Base-by-base conservation (phyloP, 2,797 vertebrate species). In the Alca torda region DNA sequence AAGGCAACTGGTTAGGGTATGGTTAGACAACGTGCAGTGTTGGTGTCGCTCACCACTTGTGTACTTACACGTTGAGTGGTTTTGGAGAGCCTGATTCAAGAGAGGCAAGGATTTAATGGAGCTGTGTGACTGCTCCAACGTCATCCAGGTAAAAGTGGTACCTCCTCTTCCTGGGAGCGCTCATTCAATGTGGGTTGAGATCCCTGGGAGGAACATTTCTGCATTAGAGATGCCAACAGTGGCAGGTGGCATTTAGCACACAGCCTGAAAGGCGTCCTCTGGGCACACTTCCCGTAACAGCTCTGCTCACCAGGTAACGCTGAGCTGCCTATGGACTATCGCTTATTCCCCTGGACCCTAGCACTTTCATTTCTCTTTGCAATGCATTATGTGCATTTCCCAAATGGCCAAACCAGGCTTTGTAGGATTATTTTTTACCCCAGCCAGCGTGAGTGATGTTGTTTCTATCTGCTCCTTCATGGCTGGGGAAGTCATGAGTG, bases 391-490 rank as follows among this genome's bases (percentile, higher is more conserved):
- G 1, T 10, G 45, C 39, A 41, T 41, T 41, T 41, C 39, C 39
- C 54, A 76, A 50, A 37, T 43, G 59, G 63, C 48, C 30, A 18
- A n/a, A 13, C 5, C 4, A 69, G 35, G 24, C 67, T 69, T 73
- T 43, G 10, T 20, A 7, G 0, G 4, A 17, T 28, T 35, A 9
- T 45, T 75, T 87, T 75, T 72, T 17, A 56, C 18, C 23, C 19
- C 13, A 16, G 0, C 19, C 4, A 1, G 14, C 21, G 6, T 4
- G 14, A 9, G 41, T 78, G 51, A 9, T 26, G 35, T 82, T 14
- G 9, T 48, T 91, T 80, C 67, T 74, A 0, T 74, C 50, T 56
- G 50, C 57, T 81, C 9, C 45, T 93, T 81, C 23, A 5, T 2
- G 5, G 33, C 43, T 81, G 53, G 14, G 33, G 37, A 89, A 45